Evolutionary conservation across 2,113 vertebrate genomes (phyloP).

Genomic region (Triplophysa siluroides): DNA sequence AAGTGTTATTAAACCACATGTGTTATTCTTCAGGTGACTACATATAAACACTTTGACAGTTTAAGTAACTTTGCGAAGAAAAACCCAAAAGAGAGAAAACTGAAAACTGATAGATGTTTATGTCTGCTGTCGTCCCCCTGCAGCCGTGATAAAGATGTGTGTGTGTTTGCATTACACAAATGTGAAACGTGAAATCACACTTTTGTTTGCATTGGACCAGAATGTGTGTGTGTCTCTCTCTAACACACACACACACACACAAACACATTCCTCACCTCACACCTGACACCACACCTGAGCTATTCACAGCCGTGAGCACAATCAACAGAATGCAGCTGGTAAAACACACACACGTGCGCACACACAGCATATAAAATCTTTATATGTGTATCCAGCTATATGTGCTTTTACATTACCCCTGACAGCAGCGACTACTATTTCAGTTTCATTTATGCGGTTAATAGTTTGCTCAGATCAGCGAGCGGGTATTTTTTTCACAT

Average conservation of each 20-base stretch:
- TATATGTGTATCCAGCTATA: not conserved
- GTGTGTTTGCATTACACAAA: too few species aligned
- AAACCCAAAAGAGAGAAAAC: too few species aligned
- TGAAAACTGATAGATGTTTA: too few species aligned
- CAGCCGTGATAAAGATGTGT: too few species aligned
- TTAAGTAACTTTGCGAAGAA: too few species aligned
- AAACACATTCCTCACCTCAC: not conserved
- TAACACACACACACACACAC: slow-evolving; percentile 7
- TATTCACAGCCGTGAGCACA: not conserved
- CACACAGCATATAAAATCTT: not conserved
- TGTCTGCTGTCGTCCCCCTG: too few species aligned
- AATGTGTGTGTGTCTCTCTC: not conserved
- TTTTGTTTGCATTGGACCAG: not conserved
- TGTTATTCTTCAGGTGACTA: too few species aligned
- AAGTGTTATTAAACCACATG: too few species aligned
- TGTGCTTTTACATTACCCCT: too few species aligned
- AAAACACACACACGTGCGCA: not conserved
- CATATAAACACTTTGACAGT: too few species aligned
- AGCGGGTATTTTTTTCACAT: not conserved
- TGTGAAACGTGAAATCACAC: too few species aligned
- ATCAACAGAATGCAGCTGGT: slow-evolving; percentile 5
- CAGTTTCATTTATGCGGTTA: not conserved
- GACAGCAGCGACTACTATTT: not conserved
- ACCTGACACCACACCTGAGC: slow-evolving; percentile 26
- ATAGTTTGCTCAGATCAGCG: not conserved